Conservation (phyloP, 35 echinoderm and acorn worm species). For the Amphiura filiformis region DNA sequence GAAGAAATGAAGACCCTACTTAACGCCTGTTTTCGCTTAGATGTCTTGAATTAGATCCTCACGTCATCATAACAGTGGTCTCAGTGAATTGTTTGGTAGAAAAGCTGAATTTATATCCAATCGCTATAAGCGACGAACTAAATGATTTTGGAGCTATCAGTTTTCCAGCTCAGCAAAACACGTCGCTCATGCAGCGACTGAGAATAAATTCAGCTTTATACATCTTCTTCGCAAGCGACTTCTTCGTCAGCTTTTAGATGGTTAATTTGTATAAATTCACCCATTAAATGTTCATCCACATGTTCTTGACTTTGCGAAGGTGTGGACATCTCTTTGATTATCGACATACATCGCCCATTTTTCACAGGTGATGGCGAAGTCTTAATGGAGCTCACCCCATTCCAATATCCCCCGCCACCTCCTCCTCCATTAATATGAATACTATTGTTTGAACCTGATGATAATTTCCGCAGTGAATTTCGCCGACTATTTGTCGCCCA, state of each 20-base stretch:
- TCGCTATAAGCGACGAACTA: no score
- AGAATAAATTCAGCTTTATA: no score
- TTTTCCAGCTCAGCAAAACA: no score
- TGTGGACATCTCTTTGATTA: background rate
- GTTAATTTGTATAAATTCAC: background rate
- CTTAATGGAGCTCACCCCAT: background rate
- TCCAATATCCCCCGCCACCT: background rate
- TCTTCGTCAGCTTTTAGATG: background rate
- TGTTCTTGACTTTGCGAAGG: background rate
- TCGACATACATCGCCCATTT: background rate
- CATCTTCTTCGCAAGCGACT: background rate
- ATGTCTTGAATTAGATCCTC: no score
- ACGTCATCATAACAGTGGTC: no score
- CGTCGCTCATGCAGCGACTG: no score
- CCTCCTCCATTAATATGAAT: background rate
- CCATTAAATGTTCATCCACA: background rate
- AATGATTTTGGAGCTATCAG: no score
- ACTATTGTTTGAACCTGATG: background rate
- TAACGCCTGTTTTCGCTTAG: no score
- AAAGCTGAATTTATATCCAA: no score
- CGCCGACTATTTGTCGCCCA: constrained; percentile 2
- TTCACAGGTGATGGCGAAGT: background rate
- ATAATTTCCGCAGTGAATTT: background rate
- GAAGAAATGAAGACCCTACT: no score
- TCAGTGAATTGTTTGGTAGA: no score